Evolutionary conservation across 1,140 invertebrate species (phyloP), one percentile per base, ranked within the genome.

Genomic region (Druon quercuslanigerum): DNA sequence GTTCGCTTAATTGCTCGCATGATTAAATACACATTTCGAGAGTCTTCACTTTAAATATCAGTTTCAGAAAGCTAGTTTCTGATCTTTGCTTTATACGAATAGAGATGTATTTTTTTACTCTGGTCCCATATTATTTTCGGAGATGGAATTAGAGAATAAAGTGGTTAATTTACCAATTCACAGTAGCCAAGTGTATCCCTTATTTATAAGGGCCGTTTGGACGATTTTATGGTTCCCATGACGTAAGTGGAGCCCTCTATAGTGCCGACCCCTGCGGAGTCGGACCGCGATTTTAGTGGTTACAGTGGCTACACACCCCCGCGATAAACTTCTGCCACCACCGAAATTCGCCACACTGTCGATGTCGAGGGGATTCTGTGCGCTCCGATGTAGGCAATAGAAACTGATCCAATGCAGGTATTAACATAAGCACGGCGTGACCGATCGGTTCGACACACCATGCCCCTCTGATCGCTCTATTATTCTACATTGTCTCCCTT

Each of bases 241-340:
- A 83, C 84, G 86, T 78, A 83, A 85, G 79, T 82, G 60, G 71
- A 74, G 71, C 75, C 75, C 77, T 76, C 70, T 50, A 19, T 74
- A n/a, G 46, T 60, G 50, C 70, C 56, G 33, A 66, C 71, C 51
- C 51, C 72, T 16, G 46, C 54, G 52, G 60, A 71, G 20, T 79
- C 71, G 76, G 76, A 80, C 79, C 74, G 83, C 74, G 84, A 77
- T 88, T 90, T 89, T 88, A 88, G 87, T 87, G 86, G 89, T 89
- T 84, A 90, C 89, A 90, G 88, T 90, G 88, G 85, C 84, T 90
- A 86, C 85, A 87, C 86, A 86, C 89, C 88, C 88, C 88, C 85
- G 82, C 87, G 87, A 89, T 88, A 89, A 89, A 89, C 84, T 85
- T 85, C 78, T 82, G 81, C 77, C 82, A 83, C 82, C 83, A 78